Evolutionary conservation across 2,113 vertebrate species (phyloP).

Genomic region (Laticauda laticaudata): DNA sequence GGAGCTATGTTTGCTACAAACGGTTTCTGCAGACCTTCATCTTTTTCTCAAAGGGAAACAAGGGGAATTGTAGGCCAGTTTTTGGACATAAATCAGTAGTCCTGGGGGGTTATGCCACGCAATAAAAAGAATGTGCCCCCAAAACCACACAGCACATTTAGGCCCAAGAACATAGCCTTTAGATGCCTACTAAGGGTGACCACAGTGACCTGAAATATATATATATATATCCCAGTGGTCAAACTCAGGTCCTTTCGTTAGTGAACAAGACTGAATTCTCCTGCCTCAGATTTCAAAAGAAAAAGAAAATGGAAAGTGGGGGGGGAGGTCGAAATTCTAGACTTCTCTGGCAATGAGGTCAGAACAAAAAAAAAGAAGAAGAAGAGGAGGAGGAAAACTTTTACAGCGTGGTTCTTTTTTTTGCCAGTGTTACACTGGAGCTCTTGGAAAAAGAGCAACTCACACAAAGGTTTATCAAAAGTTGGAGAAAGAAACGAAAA

Average conservation of each 20-base stretch:
- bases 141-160: not conserved
- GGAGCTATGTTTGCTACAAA: not conserved
- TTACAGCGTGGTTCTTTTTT: not conserved
- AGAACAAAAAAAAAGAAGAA: not conserved
- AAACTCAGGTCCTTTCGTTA: not conserved
- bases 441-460: not conserved
- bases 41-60: not conserved
- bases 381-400: not conserved
- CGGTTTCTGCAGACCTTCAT: not conserved
- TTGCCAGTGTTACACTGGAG: conserved; percentile 4
- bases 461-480: not conserved
- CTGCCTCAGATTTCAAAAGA: conserved; percentile 9
- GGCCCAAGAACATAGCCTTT: not conserved
- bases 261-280: conserved; percentile 4
- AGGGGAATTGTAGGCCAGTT: not conserved
- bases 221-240: not conserved
- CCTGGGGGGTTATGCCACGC: not conserved
- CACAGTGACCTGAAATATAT: not conserved
- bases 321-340: conserved; percentile 27
- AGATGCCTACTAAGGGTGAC: not conserved
- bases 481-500: not conserved
- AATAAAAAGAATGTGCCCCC: not conserved
- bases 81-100: not conserved
- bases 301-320: not conserved
- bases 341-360: not conserved